Evolutionary conservation across 2,797 vertebrate species (phyloP), one percentile per base, ranked within the genome.

Genomic region (Acanthurus tractus): DNA sequence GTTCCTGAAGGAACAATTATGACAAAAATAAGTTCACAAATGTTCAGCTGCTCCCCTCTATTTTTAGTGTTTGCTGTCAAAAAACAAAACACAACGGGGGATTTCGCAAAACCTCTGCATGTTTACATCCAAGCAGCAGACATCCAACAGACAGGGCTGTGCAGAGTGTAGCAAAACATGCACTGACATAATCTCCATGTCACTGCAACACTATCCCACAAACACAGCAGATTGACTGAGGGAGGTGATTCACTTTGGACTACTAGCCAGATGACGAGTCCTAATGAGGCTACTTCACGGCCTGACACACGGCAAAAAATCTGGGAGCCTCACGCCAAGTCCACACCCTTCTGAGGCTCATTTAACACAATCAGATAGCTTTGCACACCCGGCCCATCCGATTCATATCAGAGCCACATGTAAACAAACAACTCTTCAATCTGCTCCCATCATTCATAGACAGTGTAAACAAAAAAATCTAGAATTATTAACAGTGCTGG

Each of bases 211-310:
- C 52, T 70, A 70, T 58, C 50, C 63, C 53, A 63, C 22, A 77
- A 69, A 79, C 71, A 70, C 73, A 67, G 71, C 71, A 76, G 76
- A 86, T 50, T 84, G 55, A 67, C 66, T 48, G 70, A 48, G 45
- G 76, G 70, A 71, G 72, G 64, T 63, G 65, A 74, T 25, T 82
- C 66, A 65, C 57, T 61, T 69, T 53, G 62, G 70, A 70, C 25
- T 2, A 68, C 34, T 25, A 52, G 68, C 69, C 73, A 66, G 58
- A 77, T 76, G 67, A 82, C 34, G 0, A 72, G 45, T 63, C 63
- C 45, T 57, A 59, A 49, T 64, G 38, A 75, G 54, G 74, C 59
- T 70, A 78, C 77, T 78, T 78, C 72, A 29, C 20, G 7, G 48
- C 42, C 80, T 65, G 74, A 57, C 44, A 65, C 61, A 61, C 20